Percentiles rank a stretch among this genome's conserved stretches.
Evolutionary conservation across 2,797 vertebrate species (phyloP).

Genomic region (Lagodon rhomboides): DNA sequence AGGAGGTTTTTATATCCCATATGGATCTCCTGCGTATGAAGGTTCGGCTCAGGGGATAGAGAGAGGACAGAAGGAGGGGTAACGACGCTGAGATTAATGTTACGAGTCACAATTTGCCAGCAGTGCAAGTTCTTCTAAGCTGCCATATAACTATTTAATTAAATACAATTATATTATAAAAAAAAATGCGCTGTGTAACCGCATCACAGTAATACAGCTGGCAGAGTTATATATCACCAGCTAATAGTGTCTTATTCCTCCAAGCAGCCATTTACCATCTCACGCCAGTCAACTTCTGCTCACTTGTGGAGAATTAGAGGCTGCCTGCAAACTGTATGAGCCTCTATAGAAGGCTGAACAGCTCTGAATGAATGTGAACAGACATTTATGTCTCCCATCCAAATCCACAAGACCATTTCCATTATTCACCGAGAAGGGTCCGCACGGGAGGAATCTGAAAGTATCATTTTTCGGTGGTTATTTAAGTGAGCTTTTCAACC

Average conservation of each 20-base stretch:
- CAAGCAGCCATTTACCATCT: conserved; percentile 47
- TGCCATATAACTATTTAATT: conserved; percentile 30
- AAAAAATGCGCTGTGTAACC: conserved; percentile 26
- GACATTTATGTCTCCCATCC: conserved; percentile 51
- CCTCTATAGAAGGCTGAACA: conserved; percentile 49
- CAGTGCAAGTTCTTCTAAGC: conserved; percentile 34
- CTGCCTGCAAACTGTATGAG: conserved; percentile 24
- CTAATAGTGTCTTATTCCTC: conserved; percentile 21
- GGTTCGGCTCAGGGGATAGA: conserved; percentile 2
- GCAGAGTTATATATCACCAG: conserved; percentile 4
- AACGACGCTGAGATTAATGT: conserved; percentile 42
- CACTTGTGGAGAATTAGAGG: conserved; percentile 27
- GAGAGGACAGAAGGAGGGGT: neutral
- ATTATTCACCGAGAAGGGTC: conserved; percentile 53
- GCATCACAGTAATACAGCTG: conserved; percentile 1
- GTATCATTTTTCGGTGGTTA: conserved; percentile 41
- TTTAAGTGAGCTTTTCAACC: conserved; percentile 36
- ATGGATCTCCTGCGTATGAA: conserved; percentile 43
- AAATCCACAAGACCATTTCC: conserved; percentile 49
- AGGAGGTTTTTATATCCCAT: conserved; percentile 45
- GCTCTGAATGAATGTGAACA: conserved; percentile 56
- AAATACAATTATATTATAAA: conserved; percentile 30
- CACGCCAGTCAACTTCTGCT: conserved; percentile 27
- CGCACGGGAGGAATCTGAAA: conserved; percentile 24
- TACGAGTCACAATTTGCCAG: conserved; percentile 28